Evolutionary conservation across 2,113 vertebrate genomes (phyloP), one percentile per base, ranked within the genome.

Genomic region (Tachycineta bicolor): DNA sequence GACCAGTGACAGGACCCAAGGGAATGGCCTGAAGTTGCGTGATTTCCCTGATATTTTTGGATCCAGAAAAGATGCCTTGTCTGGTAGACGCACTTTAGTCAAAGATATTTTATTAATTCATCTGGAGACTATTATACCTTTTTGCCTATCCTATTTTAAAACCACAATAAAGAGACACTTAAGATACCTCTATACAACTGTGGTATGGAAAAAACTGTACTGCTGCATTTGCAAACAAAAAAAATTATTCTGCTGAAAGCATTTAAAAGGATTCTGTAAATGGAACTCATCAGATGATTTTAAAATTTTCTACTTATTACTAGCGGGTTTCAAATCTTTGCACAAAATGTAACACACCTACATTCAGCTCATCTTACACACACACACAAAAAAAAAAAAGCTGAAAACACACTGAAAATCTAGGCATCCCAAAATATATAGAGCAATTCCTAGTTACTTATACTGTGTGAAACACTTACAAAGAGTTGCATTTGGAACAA

Each of bases 401-500:
- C 41, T 49, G 21, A 69, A 83, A 79, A 67, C 8, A 53, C 10
- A 77, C 26, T 50, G 46, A 93, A 81, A 83, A 76, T 43, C 16
- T 17, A 95, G 41, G 55, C 34, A 84, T 67, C 11, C 5, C 50
- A 84, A 89, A 83, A 68, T 25, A 86, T 3, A 59, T 0, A 77
- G 17, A 90, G 41, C 14, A 77, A 68, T 53, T 69, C 46, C 11
- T 75, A 93, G 56, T 37, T 76, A 53, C 11, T 76, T 69, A 44
- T 44, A 43, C 12, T 65, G 77, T 34, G 11, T 65, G 55, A 94
- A 96, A 94, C n/a, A 98, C 99, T 97, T 98, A 99, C 99, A 99
- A 86, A 29, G 95, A 95, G 46, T 96, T 97, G 95, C 99, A 99
- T 83, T 98, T 98, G 95, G 98, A 97, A 91, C 99, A 99, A 96